Evolutionary conservation across 2,113 vertebrate genomes (phyloP).

Genomic region (Campylomormyrus tamandua): DNA sequence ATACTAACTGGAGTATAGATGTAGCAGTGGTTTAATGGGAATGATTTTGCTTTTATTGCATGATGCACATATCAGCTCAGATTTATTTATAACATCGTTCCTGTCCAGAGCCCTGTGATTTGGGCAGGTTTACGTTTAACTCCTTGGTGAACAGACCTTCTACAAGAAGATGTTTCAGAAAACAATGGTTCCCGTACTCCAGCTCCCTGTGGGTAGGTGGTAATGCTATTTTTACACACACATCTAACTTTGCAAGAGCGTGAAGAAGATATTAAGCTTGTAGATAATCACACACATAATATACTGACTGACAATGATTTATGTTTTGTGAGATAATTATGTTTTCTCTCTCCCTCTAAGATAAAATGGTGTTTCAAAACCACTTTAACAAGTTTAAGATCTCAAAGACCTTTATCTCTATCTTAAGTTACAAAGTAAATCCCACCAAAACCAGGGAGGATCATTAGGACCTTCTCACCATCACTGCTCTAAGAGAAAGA

Average conservation of each 20-base stretch:
- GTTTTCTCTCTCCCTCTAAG: slow-evolving; percentile 25
- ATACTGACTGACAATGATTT: neutral
- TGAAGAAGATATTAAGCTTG: neutral
- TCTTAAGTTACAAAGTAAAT: slow-evolving; percentile 40
- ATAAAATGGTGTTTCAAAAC: slow-evolving; percentile 23
- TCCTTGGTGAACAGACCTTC: neutral
- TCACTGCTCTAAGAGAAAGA: neutral
- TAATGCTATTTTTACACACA: neutral
- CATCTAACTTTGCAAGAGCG: slow-evolving; percentile 16
- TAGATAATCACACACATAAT: neutral
- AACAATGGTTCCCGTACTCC: neutral
- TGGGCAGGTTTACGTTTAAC: slow-evolving; percentile 5
- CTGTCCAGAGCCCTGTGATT: slow-evolving; percentile 43
- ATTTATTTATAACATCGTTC: slow-evolving; percentile 41
- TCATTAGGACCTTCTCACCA: slow-evolving; percentile 28
- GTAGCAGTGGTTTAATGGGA: slow-evolving; percentile 56
- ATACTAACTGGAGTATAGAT: slow-evolving; percentile 37
- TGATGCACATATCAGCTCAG: slow-evolving; percentile 43
- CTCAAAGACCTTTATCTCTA: slow-evolving; percentile 42
- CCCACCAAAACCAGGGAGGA: slow-evolving; percentile 37
- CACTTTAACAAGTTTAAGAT: slow-evolving; percentile 37
- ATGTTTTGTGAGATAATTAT: slow-evolving; percentile 22
- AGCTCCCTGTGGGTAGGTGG: neutral
- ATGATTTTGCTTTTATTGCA: slow-evolving; percentile 52
- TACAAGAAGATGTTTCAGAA: neutral